Evolutionary conservation across 2,113 vertebrate species (phyloP).

Genomic region (Dolichallabes microphthalmus): DNA sequence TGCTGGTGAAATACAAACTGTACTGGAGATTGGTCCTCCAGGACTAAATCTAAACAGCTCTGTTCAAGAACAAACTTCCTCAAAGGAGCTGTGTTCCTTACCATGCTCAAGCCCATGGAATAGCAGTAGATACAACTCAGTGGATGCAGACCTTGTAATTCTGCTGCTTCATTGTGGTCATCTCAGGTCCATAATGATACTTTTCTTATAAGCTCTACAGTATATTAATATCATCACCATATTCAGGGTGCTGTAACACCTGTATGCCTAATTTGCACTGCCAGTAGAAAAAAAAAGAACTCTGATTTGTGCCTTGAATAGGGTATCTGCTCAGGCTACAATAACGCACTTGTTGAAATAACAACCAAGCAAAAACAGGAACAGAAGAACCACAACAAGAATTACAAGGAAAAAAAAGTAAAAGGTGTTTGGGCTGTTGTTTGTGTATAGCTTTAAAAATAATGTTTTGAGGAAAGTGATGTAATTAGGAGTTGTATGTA

Average conservation of each 20-base stretch:
- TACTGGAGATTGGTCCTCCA: no score
- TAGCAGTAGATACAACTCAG: not conserved
- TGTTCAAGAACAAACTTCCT: not conserved
- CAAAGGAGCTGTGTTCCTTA: not conserved
- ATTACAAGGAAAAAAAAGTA: no score
- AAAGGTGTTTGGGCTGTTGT: not conserved
- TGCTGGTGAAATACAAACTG: no score
- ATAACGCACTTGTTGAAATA: not conserved
- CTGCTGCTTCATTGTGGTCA: not conserved
- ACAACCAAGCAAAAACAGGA: not conserved
- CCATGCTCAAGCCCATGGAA: not conserved
- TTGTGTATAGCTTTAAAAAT: not conserved
- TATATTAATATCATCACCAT: not conserved
- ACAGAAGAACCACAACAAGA: not conserved
- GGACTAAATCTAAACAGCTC: no score
- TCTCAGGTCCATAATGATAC: not conserved
- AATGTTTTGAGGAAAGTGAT: not conserved
- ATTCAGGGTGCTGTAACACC: not conserved
- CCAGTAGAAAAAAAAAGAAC: not conserved
- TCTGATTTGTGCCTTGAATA: not conserved
- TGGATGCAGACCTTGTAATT: no score
- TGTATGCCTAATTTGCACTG: not conserved
- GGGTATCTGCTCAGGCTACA: not conserved
- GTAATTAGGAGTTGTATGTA: not conserved
- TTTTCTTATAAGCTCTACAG: not conserved